A percentile compares a stretch with the other conserved stretches of the same genome.
These are phyloP conservation scores for Erannis defoliaria DNA, from an alignment of 2,888 invertebrate genomes.

Conservation along the genomic window DNA sequence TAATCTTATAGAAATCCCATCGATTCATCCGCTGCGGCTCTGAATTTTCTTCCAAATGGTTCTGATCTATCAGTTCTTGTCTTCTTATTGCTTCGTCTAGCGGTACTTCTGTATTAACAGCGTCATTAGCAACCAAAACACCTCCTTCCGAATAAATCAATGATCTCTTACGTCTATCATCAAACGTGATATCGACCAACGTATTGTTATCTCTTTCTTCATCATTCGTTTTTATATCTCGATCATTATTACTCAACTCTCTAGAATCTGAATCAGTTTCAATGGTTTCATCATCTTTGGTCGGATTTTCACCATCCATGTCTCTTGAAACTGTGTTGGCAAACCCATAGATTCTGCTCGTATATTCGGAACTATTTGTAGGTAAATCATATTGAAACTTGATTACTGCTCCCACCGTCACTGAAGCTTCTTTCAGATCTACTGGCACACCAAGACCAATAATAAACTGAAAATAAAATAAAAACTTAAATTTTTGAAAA, in stretches of 20 bases:
- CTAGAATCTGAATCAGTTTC: slow-evolving; percentile 52
- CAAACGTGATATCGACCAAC: slow-evolving; percentile 76
- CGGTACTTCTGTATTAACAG: slow-evolving; percentile 64
- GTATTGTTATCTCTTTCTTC: slow-evolving; percentile 65
- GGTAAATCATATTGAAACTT: slow-evolving; percentile 90
- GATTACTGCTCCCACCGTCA: slow-evolving; percentile 88
- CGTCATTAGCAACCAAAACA: slow-evolving; percentile 51
- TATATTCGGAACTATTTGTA: slow-evolving; percentile 87
- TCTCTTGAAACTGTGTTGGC: slow-evolving; percentile 76
- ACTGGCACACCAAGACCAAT: slow-evolving; percentile 89
- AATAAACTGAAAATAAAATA: slow-evolving; percentile 85
- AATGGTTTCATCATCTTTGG: slow-evolving; percentile 49
- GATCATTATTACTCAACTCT: slow-evolving; percentile 49
- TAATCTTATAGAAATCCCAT: slow-evolving; percentile 89
- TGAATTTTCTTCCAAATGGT: slow-evolving; percentile 56
- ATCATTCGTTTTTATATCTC: slow-evolving; percentile 44
- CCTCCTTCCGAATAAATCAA: slow-evolving; percentile 74
- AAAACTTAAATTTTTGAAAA: neutral
- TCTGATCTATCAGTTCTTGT: slow-evolving; percentile 79
- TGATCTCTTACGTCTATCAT: slow-evolving; percentile 68
- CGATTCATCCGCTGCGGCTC: slow-evolving; percentile 81
- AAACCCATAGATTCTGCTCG: slow-evolving; percentile 81
- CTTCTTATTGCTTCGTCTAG: slow-evolving; percentile 79
- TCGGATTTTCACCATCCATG: slow-evolving; percentile 61
- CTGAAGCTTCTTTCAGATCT: slow-evolving; percentile 87